A percentile compares a stretch with the other conserved stretches of the same genome.
Conservation (phyloP, 1,140 invertebrate species). For the Pogonognathellus flavescens region DNA sequence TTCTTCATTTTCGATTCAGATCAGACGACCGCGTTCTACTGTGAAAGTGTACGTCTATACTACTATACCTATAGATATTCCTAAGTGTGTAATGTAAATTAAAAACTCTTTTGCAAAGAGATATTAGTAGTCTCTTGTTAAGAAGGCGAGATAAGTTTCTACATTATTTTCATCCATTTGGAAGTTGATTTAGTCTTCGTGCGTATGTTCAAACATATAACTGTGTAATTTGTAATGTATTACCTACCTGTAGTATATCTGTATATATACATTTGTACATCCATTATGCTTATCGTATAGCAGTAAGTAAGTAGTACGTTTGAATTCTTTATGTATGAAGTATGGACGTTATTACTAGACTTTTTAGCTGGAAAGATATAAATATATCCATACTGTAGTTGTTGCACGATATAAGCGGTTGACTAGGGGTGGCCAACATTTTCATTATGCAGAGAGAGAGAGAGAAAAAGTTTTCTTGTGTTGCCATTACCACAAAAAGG, state of each 20-base stretch:
- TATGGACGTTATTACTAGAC: no score
- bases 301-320: no score
- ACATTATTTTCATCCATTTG: slow-evolving; percentile 26
- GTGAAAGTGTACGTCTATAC: no score
- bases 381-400: no score
- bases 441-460: not conserved
- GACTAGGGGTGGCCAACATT: not conserved
- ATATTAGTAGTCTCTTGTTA: slow-evolving; percentile 27
- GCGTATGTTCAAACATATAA: not conserved
- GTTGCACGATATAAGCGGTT: no score
- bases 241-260: slow-evolving; percentile 30
- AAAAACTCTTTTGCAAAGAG: slow-evolving; percentile 7
- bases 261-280: no score
- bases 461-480: not conserved
- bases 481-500: not conserved
- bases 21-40: no score
- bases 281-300: no score
- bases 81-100: not conserved
- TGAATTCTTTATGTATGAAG: no score
- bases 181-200: not conserved
- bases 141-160: slow-evolving; percentile 20
- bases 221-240: not conserved
- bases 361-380: no score
- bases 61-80: not conserved
- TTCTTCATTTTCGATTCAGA: not conserved